These are phyloP conservation scores for Bagarius yarrelli DNA, from an alignment of 2,113 vertebrate genomes.

Conservation along the genomic window DNA sequence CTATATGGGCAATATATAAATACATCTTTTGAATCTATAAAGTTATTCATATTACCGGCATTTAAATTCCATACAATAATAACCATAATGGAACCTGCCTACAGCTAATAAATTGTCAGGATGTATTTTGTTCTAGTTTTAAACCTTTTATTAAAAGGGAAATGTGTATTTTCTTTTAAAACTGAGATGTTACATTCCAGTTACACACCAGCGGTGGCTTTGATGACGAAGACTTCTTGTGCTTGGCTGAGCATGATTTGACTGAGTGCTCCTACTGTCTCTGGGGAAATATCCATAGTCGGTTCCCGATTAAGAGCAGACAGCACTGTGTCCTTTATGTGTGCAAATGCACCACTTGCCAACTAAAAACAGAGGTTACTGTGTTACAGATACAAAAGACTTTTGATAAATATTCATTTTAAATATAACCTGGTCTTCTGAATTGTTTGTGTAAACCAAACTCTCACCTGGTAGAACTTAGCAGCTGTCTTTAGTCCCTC, in stretches of 20 bases:
- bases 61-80: not conserved
- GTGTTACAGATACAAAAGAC: not conserved
- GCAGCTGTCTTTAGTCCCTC: slow-evolving; percentile 92
- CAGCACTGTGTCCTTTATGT: slow-evolving; percentile 96
- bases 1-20: not conserved
- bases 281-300: slow-evolving; percentile 95
- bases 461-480: slow-evolving; percentile 90
- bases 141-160: too few relatives aligned
- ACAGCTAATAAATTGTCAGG: not conserved
- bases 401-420: not conserved
- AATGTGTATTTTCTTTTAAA: not conserved
- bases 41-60: not conserved
- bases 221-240: slow-evolving; percentile 97
- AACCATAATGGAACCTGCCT: not conserved
- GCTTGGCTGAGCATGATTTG: slow-evolving; percentile 98
- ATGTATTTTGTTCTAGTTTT: too few relatives aligned
- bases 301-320: slow-evolving; percentile 91
- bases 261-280: slow-evolving; percentile 90
- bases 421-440: not conserved
- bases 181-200: not conserved
- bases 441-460: slow-evolving; percentile 3
- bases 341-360: slow-evolving; percentile 91
- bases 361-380: slow-evolving; percentile 69
- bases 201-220: slow-evolving; percentile 89
- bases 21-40: not conserved